Base-by-base conservation (phyloP, 1,140 invertebrate species). In the Thaumatotibia leucotreta region DNA sequence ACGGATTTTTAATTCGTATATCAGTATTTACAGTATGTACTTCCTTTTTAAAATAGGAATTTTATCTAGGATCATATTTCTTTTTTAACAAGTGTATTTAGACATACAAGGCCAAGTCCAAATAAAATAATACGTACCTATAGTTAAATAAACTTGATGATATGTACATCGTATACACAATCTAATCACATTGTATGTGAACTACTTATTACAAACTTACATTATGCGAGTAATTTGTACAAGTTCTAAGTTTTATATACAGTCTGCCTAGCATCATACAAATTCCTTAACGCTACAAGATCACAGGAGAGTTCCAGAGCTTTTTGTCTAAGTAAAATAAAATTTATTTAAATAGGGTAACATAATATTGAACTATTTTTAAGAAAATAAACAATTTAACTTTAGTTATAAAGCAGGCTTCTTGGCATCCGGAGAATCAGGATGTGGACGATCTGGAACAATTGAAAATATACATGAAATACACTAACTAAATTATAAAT, bases 271-370 rank as follows among this genome's bases (percentile, higher is more conserved):
- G 61, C 66, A 79, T 68, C 76, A 73, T 80, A 84, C 72, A 82
- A 80, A 69, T 73, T n/a, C n/a, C 75, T 83, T 85, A 83, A 69
- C 74, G 72, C 83, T 75, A 83, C 77, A 81, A 85, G 84, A 89
- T 90, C 88, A 90, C 88, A 90, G 88, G 83, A 88, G 82, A 88
- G 88, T 88, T 90, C 86, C 84, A 90, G 88, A 89, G 82, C 79
- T 77, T 81, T 39, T 80, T 77, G 76, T 72, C 68, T 81, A 79
- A 17, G 58, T 63, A 50, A 29, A 64, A 80, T 74, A 73, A 73
- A 72, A 79, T 74, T 75, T 75, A 79, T 72, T 81, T 79, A 68
- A 54, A 64, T 68, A 80, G 72, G 85, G 87, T 89, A 88, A 89
- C 87, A 85, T 82, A 78, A 72, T 76, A 80, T 79, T 82, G 68